Conservation (phyloP, 2,888 invertebrate genomes). For the Tineola bisselliella region DNA sequence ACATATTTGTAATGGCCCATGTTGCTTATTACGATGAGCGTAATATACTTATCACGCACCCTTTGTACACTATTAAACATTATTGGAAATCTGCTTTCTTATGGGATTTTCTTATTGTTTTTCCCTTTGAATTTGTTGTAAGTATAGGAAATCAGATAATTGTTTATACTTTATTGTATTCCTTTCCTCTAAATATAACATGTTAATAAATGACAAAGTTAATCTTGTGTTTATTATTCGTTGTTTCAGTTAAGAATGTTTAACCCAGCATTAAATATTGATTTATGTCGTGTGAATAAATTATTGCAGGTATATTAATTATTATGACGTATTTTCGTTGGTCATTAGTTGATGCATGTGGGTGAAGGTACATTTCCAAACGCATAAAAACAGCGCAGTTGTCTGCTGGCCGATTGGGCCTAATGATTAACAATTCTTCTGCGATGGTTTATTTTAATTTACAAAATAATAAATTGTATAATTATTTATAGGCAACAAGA, state of each 20-base stretch:
- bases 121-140: conserved; percentile 53
- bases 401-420: no score
- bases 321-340: no score
- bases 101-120: conserved; percentile 44
- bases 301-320: conserved; percentile 7
- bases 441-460: no score
- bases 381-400: no score
- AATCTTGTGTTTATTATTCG: neutral
- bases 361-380: no score
- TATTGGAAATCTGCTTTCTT: conserved; percentile 49
- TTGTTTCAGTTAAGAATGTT: conserved; percentile 40
- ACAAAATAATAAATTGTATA: no score
- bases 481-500: conserved; percentile 44
- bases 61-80: conserved; percentile 41
- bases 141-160: no score
- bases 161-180: no score
- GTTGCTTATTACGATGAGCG: conserved; percentile 56
- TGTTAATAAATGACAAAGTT: no score
- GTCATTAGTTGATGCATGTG: no score
- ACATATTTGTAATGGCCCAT: conserved; percentile 53
- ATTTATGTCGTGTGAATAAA: conserved; percentile 35
- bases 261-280: conserved; percentile 40
- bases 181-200: no score
- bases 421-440: no score
- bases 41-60: conserved; percentile 55